Percentiles rank a stretch among this genome's conserved stretches.
phyloP scores from a whole-genome alignment of 2,888 invertebrate species.

The Leptinotarsa haldemani region DNA sequence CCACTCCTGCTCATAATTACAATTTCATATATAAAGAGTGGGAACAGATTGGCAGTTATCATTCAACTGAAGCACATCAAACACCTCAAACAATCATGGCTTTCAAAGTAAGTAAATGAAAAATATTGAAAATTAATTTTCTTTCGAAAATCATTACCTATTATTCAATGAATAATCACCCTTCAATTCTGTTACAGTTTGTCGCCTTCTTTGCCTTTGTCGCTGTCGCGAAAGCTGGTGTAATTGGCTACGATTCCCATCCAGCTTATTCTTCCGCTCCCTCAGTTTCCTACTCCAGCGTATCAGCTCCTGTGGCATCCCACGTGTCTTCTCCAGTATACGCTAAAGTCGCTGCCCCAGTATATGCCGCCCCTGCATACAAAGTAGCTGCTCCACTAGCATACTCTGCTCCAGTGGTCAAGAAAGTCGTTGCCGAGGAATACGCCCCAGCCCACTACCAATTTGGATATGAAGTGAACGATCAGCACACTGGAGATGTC shows the following conservation, averaged over 20 bases:
- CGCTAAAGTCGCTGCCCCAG: conserved; percentile 37
- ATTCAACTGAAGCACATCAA: conserved; percentile 22
- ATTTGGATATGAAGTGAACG: conserved; percentile 42
- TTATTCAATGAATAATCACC: not conserved
- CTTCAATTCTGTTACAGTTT: conserved; percentile 49
- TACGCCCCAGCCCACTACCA: conserved; percentile 42
- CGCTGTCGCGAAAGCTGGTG: conserved; percentile 52
- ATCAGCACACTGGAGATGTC: conserved; percentile 55
- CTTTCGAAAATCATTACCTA: not conserved
- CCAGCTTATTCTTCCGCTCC: conserved; percentile 40
- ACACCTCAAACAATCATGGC: conserved; percentile 46
- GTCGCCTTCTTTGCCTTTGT: conserved; percentile 54
- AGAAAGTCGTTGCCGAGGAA: conserved; percentile 46
- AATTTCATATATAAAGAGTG: not conserved
- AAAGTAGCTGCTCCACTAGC: conserved; percentile 26
- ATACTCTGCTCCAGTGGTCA: conserved; percentile 30
- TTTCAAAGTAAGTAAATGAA: conserved; percentile 52
- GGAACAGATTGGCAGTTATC: not conserved
- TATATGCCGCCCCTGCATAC: conserved; percentile 47
- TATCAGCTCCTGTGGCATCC: conserved; percentile 24
- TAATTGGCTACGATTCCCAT: conserved; percentile 37
- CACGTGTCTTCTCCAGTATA: conserved; percentile 28
- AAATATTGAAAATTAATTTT: not conserved
- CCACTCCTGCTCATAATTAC: not conserved
- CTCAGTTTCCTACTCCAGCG: conserved; percentile 54